Evolutionary conservation across 2,888 invertebrate genomes (phyloP).

Genomic region (Drosophila pseudotakahashii): DNA sequence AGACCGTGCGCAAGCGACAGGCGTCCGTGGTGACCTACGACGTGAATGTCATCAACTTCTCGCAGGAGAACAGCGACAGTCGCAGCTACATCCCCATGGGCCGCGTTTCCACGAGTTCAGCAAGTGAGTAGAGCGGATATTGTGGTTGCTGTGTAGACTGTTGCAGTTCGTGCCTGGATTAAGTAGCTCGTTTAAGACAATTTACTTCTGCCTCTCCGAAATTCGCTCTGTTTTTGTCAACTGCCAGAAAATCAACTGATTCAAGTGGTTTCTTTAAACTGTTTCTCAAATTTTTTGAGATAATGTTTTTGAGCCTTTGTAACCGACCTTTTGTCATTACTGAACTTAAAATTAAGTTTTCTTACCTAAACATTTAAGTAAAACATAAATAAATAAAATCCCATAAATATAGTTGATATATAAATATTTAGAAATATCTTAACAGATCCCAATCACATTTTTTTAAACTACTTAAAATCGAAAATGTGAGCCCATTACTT

Average conservation of each 20-base stretch:
- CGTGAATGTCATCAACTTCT: slow-evolving; percentile 84
- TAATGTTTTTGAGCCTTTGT: too few relatives aligned
- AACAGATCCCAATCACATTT: too few relatives aligned
- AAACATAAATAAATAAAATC: too few relatives aligned
- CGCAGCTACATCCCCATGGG: slow-evolving; percentile 84
- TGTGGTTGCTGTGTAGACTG: neutral
- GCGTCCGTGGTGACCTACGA: slow-evolving; percentile 84
- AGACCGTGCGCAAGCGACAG: slow-evolving; percentile 82
- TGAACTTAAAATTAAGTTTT: too few relatives aligned
- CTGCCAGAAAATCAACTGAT: neutral
- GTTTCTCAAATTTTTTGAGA: too few relatives aligned
- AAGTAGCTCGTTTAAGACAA: slow-evolving; percentile 7
- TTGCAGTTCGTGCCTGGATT: slow-evolving; percentile 5
- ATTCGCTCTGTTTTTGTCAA: slow-evolving; percentile 1
- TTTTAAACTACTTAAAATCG: too few relatives aligned
- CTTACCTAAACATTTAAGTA: too few relatives aligned
- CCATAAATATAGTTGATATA: too few relatives aligned
- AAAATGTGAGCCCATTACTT: too few relatives aligned
- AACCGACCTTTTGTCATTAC: too few relatives aligned
- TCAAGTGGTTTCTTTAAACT: neutral
- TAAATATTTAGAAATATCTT: too few relatives aligned
- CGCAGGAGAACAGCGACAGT: slow-evolving; percentile 83
- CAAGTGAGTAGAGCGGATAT: slow-evolving; percentile 81
- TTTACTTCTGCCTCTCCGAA: neutral
- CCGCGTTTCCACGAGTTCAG: slow-evolving; percentile 83